Percentiles rank a stretch among this genome's conserved stretches.
These are phyloP conservation scores for Coranthus polyacanthus DNA, from an alignment of 2,797 vertebrate species.

Conservation along the genomic window DNA sequence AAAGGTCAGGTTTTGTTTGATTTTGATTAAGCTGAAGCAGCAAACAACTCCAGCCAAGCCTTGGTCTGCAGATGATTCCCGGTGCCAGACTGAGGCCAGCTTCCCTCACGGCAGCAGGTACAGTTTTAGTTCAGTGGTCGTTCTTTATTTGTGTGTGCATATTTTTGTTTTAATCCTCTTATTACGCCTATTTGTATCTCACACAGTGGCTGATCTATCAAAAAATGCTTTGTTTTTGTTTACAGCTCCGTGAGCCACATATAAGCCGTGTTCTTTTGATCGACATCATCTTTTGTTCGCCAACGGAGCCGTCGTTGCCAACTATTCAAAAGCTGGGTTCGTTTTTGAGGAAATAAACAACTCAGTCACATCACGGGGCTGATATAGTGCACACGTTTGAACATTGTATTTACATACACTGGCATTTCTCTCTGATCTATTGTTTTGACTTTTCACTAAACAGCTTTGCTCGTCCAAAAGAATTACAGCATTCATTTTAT, in stretches of 20 bases:
- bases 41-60: conserved; percentile 46
- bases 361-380: conserved; percentile 28
- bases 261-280: conserved; percentile 33
- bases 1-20: conserved; percentile 35
- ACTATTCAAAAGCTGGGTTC: conserved; percentile 22
- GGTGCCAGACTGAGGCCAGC: conserved; percentile 20
- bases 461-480: conserved; percentile 50
- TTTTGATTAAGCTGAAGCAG: conserved; percentile 33
- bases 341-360: conserved; percentile 57
- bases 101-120: conserved; percentile 41
- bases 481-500: conserved; percentile 38
- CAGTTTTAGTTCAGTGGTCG: conserved; percentile 22
- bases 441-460: conserved; percentile 70
- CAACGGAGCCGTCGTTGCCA: conserved; percentile 43
- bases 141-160: conserved; percentile 23
- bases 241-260: conserved; percentile 39
- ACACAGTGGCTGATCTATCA: conserved; percentile 51
- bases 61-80: conserved; percentile 44
- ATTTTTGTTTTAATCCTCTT: conserved; percentile 34
- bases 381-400: conserved; percentile 40
- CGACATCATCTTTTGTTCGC: conserved; percentile 19
- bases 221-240: conserved; percentile 52
- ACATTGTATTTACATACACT: conserved; percentile 42
- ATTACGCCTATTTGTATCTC: conserved; percentile 27
- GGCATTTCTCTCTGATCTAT: conserved; percentile 45